These are phyloP conservation scores for Autographa pulchrina DNA, from an alignment of 2,888 invertebrate species.

Conservation along the genomic window DNA sequence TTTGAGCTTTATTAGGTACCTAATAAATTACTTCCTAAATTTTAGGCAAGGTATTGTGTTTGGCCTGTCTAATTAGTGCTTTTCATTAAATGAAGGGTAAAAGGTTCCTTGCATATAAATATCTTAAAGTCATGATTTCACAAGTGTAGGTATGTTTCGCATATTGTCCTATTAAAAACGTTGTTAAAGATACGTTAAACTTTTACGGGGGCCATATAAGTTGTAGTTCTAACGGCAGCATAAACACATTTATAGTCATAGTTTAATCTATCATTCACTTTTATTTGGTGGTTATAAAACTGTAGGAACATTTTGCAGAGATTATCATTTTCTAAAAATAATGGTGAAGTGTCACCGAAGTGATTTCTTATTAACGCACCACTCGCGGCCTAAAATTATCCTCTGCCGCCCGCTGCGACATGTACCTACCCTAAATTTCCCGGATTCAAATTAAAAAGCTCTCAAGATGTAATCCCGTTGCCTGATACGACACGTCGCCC, in stretches of 20 bases:
- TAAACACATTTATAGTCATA: background rate
- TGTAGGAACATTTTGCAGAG: background rate
- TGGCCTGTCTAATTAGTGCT: background rate
- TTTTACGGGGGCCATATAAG: background rate
- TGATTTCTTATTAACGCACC: slow-evolving; percentile 26
- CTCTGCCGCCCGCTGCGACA: slow-evolving; percentile 13
- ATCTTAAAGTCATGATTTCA: too few relatives aligned
- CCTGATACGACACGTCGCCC: slow-evolving; percentile 52
- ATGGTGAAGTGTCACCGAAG: slow-evolving; percentile 2
- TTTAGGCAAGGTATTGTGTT: background rate
- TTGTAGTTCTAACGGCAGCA: background rate
- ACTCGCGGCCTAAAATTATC: slow-evolving; percentile 26
- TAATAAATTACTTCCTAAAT: slow-evolving; percentile 24
- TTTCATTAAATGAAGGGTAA: too few relatives aligned
- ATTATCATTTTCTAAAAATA: background rate
- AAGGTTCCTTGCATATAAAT: too few relatives aligned
- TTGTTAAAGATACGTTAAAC: background rate
- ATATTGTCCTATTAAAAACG: background rate
- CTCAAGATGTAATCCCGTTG: slow-evolving; percentile 48
- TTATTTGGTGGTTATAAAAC: background rate
- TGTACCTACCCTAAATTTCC: slow-evolving; percentile 38
- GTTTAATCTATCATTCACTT: background rate
- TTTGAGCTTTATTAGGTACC: slow-evolving; percentile 26
- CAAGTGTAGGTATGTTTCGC: background rate
- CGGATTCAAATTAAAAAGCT: slow-evolving; percentile 58